These are phyloP conservation scores for Echinops telfairi DNA, from an alignment of 2,113 vertebrate species.

Conservation along the genomic window DNA sequence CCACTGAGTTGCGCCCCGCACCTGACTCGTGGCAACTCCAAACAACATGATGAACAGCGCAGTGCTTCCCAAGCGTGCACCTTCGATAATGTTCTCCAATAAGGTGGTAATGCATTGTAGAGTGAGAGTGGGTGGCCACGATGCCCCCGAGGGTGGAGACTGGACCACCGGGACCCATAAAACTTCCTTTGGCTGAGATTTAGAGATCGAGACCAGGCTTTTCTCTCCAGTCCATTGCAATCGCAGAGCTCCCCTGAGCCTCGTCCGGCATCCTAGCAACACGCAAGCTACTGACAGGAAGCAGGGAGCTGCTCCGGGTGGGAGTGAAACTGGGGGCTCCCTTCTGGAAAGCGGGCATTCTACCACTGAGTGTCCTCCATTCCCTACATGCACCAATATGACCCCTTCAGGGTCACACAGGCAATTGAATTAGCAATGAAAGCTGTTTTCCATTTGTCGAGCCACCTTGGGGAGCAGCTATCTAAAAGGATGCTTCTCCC, in stretches of 20 bases:
- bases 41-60: not conserved
- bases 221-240: not conserved
- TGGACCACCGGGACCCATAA: not conserved
- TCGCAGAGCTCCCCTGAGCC: not conserved
- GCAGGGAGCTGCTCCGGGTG: not conserved
- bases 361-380: not conserved
- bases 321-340: not conserved
- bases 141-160: not conserved
- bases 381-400: not conserved
- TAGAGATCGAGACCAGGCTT: not conserved
- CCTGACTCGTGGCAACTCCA: not conserved
- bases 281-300: not conserved
- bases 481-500: not conserved
- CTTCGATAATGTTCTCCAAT: too few species aligned
- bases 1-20: not conserved
- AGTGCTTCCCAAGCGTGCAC: too few species aligned
- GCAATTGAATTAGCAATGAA: not conserved
- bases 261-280: not conserved
- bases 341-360: not conserved
- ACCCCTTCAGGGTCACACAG: rapidly evolving
- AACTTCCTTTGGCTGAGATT: not conserved
- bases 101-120: too few species aligned
- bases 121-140: too few species aligned
- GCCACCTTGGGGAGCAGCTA: too few species aligned
- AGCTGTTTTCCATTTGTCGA: not conserved